A percentile compares a stretch with the other conserved stretches of the same genome.
Conservation (phyloP, 2,113 vertebrate genomes). For the Scolopax mira region DNA sequence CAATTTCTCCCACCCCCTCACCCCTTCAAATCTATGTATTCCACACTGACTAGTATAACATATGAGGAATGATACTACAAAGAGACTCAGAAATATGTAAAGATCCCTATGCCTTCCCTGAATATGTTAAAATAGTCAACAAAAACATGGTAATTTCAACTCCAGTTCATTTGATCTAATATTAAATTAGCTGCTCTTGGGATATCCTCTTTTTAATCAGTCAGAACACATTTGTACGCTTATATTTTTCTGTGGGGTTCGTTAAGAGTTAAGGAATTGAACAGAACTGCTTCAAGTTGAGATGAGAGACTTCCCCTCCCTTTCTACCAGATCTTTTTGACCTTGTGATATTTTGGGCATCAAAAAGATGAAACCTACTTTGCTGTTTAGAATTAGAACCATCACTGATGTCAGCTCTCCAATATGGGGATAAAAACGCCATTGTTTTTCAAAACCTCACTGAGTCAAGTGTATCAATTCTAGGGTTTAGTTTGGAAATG, state of each 20-base stretch:
- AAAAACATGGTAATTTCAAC: constrained; percentile 66
- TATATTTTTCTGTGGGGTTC: constrained; percentile 32
- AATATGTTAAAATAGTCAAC: constrained; percentile 64
- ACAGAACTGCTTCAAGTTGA: constrained; percentile 28
- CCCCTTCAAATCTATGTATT: constrained; percentile 48
- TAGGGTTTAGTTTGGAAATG: background rate
- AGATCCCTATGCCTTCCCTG: constrained; percentile 48
- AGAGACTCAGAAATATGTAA: constrained; percentile 57
- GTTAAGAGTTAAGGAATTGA: constrained; percentile 50
- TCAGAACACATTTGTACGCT: constrained; percentile 40
- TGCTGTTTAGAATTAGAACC: background rate
- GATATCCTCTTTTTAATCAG: constrained; percentile 43
- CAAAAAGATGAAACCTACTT: background rate
- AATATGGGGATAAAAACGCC: background rate
- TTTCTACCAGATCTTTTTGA: background rate
- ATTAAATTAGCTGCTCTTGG: constrained; percentile 63
- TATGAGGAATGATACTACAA: constrained; percentile 59
- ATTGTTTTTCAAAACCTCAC: background rate
- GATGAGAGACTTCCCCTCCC: background rate
- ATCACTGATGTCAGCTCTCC: background rate
- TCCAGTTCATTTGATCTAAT: constrained; percentile 66
- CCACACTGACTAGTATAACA: constrained; percentile 28
- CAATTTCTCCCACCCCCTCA: background rate
- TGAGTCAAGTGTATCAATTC: background rate
- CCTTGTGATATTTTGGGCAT: background rate